Percentiles rank a stretch among this genome's conserved stretches.
Evolutionary conservation across 1,140 invertebrate genomes (phyloP).

Genomic region (Drosophila saltans): DNA sequence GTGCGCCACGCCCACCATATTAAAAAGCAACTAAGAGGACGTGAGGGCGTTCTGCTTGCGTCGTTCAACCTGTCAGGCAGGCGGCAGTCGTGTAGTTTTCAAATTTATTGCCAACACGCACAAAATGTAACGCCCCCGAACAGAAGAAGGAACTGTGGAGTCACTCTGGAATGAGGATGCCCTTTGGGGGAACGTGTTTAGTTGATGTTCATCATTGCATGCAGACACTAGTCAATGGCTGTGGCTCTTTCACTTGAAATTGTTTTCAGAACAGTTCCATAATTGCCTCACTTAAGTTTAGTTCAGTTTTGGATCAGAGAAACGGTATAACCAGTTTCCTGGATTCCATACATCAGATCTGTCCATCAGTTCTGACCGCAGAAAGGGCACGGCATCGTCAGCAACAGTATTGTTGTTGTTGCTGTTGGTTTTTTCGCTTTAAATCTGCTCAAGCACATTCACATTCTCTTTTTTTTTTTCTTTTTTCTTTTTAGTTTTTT

Average conservation of each 20-base stretch:
- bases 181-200: constrained; percentile 54
- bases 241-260: constrained; percentile 47
- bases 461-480: constrained; percentile 59
- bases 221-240: constrained; percentile 47
- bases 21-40: constrained; percentile 76
- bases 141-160: constrained; percentile 7
- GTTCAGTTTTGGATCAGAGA: constrained; percentile 31
- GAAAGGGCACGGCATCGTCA: constrained; percentile 62
- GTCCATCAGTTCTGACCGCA: constrained; percentile 75
- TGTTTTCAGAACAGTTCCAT: constrained; percentile 31
- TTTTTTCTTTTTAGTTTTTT: constrained; percentile 48
- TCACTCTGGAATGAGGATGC: constrained; percentile 19
- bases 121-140: constrained; percentile 53
- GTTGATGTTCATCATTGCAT: constrained; percentile 61
- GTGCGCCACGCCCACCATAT: constrained; percentile 64
- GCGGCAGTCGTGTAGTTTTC: constrained; percentile 68
- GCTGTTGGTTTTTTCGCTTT: constrained; percentile 49
- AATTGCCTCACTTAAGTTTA: constrained; percentile 61
- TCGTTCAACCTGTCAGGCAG: constrained; percentile 68
- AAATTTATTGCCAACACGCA: constrained; percentile 78
- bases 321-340: constrained; percentile 76
- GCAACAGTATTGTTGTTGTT: constrained; percentile 23
- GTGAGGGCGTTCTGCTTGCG: constrained; percentile 60
- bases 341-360: constrained; percentile 35
- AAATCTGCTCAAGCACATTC: constrained; percentile 48